Evolutionary conservation across 2,113 vertebrate genomes (phyloP).

Genomic region (Progne subis): DNA sequence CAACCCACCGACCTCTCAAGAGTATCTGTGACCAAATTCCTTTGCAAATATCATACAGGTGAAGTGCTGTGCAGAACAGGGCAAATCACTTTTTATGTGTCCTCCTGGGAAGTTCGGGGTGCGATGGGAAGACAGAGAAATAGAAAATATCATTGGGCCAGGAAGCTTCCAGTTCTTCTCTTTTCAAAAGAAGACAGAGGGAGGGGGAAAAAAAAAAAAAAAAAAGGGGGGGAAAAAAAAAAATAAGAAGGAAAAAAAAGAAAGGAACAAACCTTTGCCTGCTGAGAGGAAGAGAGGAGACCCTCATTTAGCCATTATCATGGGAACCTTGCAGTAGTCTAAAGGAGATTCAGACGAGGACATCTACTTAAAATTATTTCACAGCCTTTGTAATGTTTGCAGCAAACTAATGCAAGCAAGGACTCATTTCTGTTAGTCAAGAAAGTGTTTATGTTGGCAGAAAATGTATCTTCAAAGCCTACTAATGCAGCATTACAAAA

Average conservation of each 20-base stretch:
- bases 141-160: background rate
- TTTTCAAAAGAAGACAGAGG: background rate
- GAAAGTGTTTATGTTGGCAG: conserved; percentile 63
- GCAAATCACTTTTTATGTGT: background rate
- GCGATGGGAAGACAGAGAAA: background rate
- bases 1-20: background rate
- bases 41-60: background rate
- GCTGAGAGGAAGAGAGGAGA: background rate
- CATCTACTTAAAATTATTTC: background rate
- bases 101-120: background rate
- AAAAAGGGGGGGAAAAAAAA: too few species aligned
- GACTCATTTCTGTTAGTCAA: conserved; percentile 51
- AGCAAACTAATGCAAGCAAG: conserved; percentile 46
- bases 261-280: background rate
- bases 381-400: background rate
- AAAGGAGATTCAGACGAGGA: background rate
- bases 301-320: background rate
- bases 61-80: background rate
- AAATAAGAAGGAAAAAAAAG: too few species aligned
- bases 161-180: background rate
- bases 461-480: conserved; percentile 40
- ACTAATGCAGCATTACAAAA: conserved; percentile 43
- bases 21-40: background rate
- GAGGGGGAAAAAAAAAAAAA: too few species aligned
- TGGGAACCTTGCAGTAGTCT: background rate